phyloP scores from a whole-genome alignment of 1,140 invertebrate genomes.

The Drosophila malerkotliana region DNA sequence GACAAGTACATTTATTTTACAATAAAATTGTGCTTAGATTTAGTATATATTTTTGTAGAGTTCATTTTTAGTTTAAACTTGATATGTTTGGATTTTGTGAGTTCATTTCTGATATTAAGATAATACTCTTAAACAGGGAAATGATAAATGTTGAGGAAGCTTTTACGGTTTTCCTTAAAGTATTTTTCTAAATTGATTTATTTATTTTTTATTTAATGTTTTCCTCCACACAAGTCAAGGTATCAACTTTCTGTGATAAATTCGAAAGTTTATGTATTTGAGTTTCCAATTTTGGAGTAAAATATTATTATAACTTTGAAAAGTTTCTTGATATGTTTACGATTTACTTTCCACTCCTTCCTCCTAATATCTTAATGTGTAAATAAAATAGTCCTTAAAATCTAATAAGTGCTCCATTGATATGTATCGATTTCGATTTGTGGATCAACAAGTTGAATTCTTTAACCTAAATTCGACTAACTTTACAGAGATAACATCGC shows the following conservation, averaged over 20 bases:
- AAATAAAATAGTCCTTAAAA: slow-evolving; percentile 8
- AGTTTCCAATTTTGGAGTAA: neutral
- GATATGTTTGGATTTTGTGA: neutral
- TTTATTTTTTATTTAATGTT: slow-evolving; percentile 15
- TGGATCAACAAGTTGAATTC: slow-evolving; percentile 41
- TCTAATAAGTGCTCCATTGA: slow-evolving; percentile 43
- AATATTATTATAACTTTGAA: slow-evolving; percentile 2
- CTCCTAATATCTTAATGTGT: neutral
- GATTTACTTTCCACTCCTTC: slow-evolving; percentile 13
- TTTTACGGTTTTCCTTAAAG: neutral
- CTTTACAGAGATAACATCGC: slow-evolving; percentile 39
- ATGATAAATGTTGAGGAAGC: neutral
- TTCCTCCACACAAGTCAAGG: neutral
- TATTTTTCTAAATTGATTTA: slow-evolving; percentile 5
- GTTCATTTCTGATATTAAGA: neutral
- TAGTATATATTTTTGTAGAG: neutral
- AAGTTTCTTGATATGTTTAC: slow-evolving; percentile 35
- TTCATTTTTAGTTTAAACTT: neutral
- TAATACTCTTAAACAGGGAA: neutral
- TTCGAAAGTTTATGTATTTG: slow-evolving; percentile 1
- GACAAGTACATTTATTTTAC: slow-evolving; percentile 1
- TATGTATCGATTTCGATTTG: slow-evolving; percentile 49
- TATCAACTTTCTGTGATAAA: neutral
- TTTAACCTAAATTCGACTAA: slow-evolving; percentile 13
- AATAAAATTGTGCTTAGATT: slow-evolving; percentile 2